Base-by-base conservation (phyloP, 2,797 vertebrate species). In the Mus spretus region DNA sequence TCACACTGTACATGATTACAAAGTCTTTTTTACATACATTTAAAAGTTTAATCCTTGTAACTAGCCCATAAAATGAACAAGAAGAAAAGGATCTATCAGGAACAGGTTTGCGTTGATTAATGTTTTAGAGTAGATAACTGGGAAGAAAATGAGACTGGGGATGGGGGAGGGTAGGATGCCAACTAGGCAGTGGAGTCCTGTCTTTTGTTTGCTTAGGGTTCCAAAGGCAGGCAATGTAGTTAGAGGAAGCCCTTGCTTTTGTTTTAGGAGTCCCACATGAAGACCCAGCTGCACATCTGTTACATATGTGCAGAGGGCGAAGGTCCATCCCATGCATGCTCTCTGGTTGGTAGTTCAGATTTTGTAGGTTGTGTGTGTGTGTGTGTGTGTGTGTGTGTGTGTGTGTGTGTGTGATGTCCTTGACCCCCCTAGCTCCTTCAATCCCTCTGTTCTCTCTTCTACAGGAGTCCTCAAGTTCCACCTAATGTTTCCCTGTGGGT, bases 11-110 rank as follows among this genome's bases (percentile, higher is more conserved):
- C 50, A 31, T 91, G 91, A 96, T 92, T 95, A 78, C 14, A 91
- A 47, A 93, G 84, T 82, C 61, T 85, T 94, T 95, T 94, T 89
- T 53, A 87, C 47, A 78, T 82, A 91, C 50, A 86, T 91, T 96
- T 53, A 19, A 85, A 85, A 63, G 47, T 82, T 55, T 90, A 96
- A 92, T 96, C 82, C 72, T 92, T 55, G 12, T 83, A 95, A 95
- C 79, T 86, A 75, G n/a, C 26, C 40, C 55, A 47, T 75, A 74
- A 90, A 95, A 91, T 93, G 87, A 94, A 40, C 44, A 72, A 78
- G 70, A 95, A 97, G 63, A 83, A 89, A 94, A 97, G 47, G 74
- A 37, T 87, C 61, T 88, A 28, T 93, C 34, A 85, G 55, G 55
- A 94, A 85, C 28, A 72, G 82, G 84, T 95, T 95, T 95, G 40